Conservation (phyloP, 30 jellyfish, hydroid and myxozoan genomes). For the Catostylus mosaicus region DNA sequence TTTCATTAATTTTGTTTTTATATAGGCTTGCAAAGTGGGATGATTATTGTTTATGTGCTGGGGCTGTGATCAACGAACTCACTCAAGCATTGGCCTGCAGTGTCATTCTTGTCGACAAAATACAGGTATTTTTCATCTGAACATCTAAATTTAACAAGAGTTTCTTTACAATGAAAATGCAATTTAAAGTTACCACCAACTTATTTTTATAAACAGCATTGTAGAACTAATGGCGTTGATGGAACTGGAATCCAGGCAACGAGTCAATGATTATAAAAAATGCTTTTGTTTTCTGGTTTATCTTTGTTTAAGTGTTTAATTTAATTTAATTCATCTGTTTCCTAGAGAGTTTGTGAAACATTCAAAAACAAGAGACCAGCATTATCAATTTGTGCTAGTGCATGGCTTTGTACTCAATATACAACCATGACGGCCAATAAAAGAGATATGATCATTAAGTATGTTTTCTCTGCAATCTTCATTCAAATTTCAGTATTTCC, state of each 20-base stretch:
- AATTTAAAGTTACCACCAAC: too few relatives aligned
- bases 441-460: conserved; percentile 85
- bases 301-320: too few relatives aligned
- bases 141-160: background rate
- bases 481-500: too few relatives aligned
- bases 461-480: too few relatives aligned
- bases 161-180: too few relatives aligned
- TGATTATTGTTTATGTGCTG: conserved; percentile 83
- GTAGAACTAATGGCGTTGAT: background rate
- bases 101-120: conserved; percentile 66
- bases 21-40: conserved; percentile 90
- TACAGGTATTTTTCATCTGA: conserved; percentile 55
- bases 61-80: conserved; percentile 76
- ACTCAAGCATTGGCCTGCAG: conserved; percentile 89
- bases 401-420: conserved; percentile 83
- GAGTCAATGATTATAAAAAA: too few relatives aligned
- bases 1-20: background rate
- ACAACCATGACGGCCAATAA: conserved; percentile 75
- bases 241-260: too few relatives aligned
- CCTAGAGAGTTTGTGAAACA: conserved; percentile 90
- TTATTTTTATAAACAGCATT: too few relatives aligned
- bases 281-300: too few relatives aligned
- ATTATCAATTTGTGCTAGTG: conserved; percentile 82
- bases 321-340: too few relatives aligned
- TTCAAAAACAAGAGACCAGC: conserved; percentile 97